Conservation (phyloP, 1,140 invertebrate species). For the Drosophila pectinifera region DNA sequence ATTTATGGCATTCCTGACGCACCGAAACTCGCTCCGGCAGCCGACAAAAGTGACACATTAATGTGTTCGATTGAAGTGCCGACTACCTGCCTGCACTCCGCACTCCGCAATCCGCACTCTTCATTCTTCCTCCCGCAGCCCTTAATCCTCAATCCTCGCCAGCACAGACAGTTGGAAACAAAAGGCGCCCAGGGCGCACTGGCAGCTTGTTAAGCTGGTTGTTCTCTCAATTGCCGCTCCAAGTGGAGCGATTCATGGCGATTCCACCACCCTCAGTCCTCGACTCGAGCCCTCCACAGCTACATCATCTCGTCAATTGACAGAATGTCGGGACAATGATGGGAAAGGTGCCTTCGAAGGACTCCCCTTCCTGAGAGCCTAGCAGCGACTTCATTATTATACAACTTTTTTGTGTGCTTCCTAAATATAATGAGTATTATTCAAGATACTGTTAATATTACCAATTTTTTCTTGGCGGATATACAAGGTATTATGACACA, state of each 20-base stretch:
- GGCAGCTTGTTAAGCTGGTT: slow-evolving; percentile 77
- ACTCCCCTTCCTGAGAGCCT: background rate
- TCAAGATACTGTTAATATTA: background rate
- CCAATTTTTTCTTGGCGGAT: too few species aligned
- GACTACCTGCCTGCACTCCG: slow-evolving; percentile 12
- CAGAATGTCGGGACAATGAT: background rate
- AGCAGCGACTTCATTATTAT: background rate
- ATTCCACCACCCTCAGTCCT: slow-evolving; percentile 2
- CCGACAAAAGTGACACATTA: slow-evolving; percentile 69
- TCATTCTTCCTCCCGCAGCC: background rate
- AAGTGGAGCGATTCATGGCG: slow-evolving; percentile 56
- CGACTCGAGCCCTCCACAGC: background rate
- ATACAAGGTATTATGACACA: background rate
- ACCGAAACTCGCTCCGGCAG: slow-evolving; percentile 49
- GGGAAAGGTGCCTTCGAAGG: background rate
- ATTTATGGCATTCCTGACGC: slow-evolving; percentile 70
- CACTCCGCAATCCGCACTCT: background rate
- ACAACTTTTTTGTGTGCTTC: too few species aligned
- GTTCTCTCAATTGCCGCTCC: slow-evolving; percentile 70
- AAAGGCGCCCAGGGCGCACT: slow-evolving; percentile 41
- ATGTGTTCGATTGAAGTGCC: slow-evolving; percentile 56
- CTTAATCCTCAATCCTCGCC: slow-evolving; percentile 13
- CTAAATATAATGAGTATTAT: too few species aligned
- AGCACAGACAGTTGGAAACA: slow-evolving; percentile 23
- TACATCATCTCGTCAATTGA: slow-evolving; percentile 23